Conservation (phyloP, 1,140 invertebrate species). For the Reticulitermes speratus region DNA sequence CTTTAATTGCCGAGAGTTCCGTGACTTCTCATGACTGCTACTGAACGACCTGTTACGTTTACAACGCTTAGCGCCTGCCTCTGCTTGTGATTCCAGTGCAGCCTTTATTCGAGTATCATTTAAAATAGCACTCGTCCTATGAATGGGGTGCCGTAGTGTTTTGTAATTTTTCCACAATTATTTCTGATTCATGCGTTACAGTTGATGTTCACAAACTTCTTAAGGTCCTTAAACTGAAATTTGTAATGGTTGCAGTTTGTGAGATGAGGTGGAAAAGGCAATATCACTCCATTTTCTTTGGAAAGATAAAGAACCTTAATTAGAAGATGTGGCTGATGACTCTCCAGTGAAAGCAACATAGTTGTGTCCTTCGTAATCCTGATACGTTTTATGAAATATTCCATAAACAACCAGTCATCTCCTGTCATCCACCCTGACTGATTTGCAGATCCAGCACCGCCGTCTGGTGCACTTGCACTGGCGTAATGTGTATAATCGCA, state of each 20-base stretch:
- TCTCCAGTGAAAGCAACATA: conserved; percentile 21
- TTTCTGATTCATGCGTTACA: conserved; percentile 35
- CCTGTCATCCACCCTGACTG: conserved; percentile 11
- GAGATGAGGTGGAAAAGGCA: conserved; percentile 41
- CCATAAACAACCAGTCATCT: conserved; percentile 38
- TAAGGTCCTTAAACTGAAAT: conserved; percentile 45
- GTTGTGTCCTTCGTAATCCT: background rate
- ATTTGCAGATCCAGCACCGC: background rate
- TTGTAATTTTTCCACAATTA: conserved; percentile 42
- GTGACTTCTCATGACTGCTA: background rate
- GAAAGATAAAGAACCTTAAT: background rate
- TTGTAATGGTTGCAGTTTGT: conserved; percentile 46
- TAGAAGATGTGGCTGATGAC: conserved; percentile 16
- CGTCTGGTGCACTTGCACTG: background rate
- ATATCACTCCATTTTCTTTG: conserved; percentile 38
- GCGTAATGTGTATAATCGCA: background rate
- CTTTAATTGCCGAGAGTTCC: background rate
- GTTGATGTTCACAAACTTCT: conserved; percentile 40
- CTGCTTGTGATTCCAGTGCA: background rate
- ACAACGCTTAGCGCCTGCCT: background rate
- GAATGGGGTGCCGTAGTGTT: conserved; percentile 43
- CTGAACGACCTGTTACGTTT: background rate
- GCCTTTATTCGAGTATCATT: background rate
- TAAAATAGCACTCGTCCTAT: conserved; percentile 33
- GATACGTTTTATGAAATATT: conserved; percentile 37